phyloP scores from a whole-genome alignment of 2,113 vertebrate species.

The Charina bottae region DNA sequence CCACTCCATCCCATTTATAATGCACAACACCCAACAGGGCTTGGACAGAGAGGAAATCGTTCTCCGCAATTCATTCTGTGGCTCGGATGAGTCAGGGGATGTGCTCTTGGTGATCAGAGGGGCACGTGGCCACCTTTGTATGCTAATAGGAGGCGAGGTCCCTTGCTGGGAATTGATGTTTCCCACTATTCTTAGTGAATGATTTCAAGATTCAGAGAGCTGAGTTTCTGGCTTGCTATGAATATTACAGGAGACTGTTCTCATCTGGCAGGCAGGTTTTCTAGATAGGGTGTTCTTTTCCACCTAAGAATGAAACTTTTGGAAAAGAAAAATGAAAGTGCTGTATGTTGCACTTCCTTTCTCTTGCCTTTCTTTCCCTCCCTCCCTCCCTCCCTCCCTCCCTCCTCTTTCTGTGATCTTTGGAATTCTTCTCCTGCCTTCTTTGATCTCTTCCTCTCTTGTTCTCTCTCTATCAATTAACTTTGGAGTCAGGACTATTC shows the following conservation, averaged over 20 bases:
- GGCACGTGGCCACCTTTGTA: conserved; percentile 71
- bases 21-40: conserved; percentile 33
- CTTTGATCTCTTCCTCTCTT: neutral
- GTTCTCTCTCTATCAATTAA: neutral
- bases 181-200: conserved; percentile 69
- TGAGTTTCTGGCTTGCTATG: conserved; percentile 71
- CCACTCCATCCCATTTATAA: neutral
- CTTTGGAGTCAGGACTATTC: neutral
- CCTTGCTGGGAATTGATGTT: conserved; percentile 47
- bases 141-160: conserved; percentile 59
- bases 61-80: conserved; percentile 65
- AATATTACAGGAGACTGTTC: conserved; percentile 72
- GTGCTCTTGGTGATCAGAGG: conserved; percentile 66
- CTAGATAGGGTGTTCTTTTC: conserved; percentile 69
- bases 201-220: conserved; percentile 79
- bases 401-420: neutral
- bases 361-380: neutral
- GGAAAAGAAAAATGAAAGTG: neutral
- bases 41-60: conserved; percentile 67
- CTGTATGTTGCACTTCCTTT: neutral
- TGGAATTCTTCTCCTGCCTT: neutral
- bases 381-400: neutral
- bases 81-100: conserved; percentile 71
- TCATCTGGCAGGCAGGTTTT: conserved; percentile 72
- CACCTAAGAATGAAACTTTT: conserved; percentile 65